Evolutionary conservation across 2,113 vertebrate species (phyloP), one percentile per base, ranked within the genome.

Genomic region (Ceyx cyanopectus): DNA sequence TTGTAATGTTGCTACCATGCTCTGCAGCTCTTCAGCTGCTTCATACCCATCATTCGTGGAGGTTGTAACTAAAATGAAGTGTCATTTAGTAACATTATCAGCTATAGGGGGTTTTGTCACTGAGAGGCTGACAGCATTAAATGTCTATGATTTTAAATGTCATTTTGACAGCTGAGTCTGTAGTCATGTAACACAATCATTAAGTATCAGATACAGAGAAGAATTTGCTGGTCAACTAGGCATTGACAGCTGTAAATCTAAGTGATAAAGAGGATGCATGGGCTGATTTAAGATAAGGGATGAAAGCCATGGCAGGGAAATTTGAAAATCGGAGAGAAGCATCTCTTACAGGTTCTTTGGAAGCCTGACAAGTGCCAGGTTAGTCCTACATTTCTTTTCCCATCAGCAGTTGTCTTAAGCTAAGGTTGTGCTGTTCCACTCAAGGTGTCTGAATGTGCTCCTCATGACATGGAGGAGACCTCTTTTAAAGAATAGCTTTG

Each of bases 91-190:
- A 62, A 27, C 26, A 34, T 73, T 81, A 73, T 16, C 48, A 80
- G 34, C 43, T 50, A 29, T 12, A 48, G 51, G 20, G 27, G 12
- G 24, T 37, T 85, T 81, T 93, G 69, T 68, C 50, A 22, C 8
- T 9, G 48, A 26, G 37, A 43, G 30, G 70, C 74, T 92, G 78
- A 76, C 54, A 70, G 43, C 30, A 4, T 85, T 87, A 78, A 72
- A 27, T 81, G 19, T 62, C 73, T 85, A 2, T 80, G 76, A 78
- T 86, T 91, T 92, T 34, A 93, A 91, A 85, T 91, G 58, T 83
- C 84, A 72, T 74, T 40, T 69, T 53, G 89, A 67, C 72, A 58
- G 65, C 53, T 69, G 54, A 89, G 58, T 86, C 81, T 14, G 9
- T 70, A 70, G 53, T 70, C 50, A 29, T 22, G 19, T 20, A 90